Conservation (phyloP, 2,888 invertebrate genomes). For the Tyria jacobaeae region DNA sequence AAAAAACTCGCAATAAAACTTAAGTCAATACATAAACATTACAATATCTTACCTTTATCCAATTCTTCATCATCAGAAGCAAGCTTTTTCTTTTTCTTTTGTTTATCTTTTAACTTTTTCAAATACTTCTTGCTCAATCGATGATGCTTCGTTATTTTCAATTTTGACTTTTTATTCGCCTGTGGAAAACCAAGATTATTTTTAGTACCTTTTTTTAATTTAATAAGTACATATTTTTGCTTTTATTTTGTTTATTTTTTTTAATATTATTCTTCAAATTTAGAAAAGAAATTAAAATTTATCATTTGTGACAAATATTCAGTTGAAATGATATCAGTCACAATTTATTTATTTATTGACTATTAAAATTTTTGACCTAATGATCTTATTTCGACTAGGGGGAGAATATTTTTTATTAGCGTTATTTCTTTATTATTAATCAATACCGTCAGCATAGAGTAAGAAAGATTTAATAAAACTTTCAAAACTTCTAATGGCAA, state of each 20-base stretch:
- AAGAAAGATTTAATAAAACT: too few species aligned
- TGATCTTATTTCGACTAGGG: too few species aligned
- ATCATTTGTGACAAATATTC: not conserved
- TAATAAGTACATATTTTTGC: not conserved
- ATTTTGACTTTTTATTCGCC: constrained; percentile 67
- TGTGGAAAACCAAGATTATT: constrained; percentile 30
- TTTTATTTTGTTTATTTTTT: not conserved
- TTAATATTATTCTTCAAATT: not conserved
- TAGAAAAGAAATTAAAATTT: not conserved
- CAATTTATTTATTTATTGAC: too few species aligned
- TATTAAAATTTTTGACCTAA: too few species aligned
- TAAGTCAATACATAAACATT: too few species aligned
- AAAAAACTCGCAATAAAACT: too few species aligned
- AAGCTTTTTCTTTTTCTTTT: constrained; percentile 68
- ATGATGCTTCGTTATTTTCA: constrained; percentile 63
- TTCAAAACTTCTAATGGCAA: too few species aligned
- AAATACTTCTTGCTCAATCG: constrained; percentile 66
- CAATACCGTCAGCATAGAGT: too few species aligned
- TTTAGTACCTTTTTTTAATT: too few species aligned
- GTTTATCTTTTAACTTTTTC: constrained; percentile 72
- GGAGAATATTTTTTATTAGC: too few species aligned
- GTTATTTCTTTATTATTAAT: too few species aligned
- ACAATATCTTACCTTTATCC: constrained; percentile 54
- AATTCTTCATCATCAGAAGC: constrained; percentile 57
- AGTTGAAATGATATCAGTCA: not conserved